Conservation (phyloP, 23 tunicate species). For the Diplosoma virens region DNA sequence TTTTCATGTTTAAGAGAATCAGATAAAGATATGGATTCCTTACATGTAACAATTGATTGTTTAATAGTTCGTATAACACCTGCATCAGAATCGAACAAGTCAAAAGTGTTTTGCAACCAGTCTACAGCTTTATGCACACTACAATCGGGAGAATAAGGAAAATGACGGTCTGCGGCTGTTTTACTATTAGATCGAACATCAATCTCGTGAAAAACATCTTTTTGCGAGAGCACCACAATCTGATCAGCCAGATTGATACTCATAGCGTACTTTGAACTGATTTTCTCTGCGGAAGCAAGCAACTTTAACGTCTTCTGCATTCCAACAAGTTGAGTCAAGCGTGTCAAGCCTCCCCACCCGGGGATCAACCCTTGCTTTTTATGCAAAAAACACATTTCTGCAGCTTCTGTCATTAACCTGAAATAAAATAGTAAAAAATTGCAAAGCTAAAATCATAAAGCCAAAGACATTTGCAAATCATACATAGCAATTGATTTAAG, state of each 20-base stretch:
- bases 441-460: background rate
- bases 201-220: conserved; percentile 16
- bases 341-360: conserved; percentile 68
- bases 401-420: conserved; percentile 39
- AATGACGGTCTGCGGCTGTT: background rate
- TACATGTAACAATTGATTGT: background rate
- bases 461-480: background rate
- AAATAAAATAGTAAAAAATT: background rate
- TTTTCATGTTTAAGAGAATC: conserved; percentile 14
- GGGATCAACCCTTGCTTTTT: conserved; percentile 66
- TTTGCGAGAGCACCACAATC: background rate
- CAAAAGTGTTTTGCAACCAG: conserved; percentile 8
- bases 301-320: conserved; percentile 37
- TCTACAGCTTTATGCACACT: conserved; percentile 12
- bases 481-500: background rate
- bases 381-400: conserved; percentile 53
- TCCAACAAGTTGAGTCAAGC: conserved; percentile 45
- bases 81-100: conserved; percentile 1
- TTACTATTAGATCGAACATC: background rate
- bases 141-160: background rate
- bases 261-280: conserved; percentile 29
- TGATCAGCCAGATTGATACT: conserved; percentile 40
- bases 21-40: background rate
- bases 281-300: conserved; percentile 21
- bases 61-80: conserved; percentile 15